phyloP scores from a whole-genome alignment of 2,888 invertebrate genomes.

The Pammene fasciana region DNA sequence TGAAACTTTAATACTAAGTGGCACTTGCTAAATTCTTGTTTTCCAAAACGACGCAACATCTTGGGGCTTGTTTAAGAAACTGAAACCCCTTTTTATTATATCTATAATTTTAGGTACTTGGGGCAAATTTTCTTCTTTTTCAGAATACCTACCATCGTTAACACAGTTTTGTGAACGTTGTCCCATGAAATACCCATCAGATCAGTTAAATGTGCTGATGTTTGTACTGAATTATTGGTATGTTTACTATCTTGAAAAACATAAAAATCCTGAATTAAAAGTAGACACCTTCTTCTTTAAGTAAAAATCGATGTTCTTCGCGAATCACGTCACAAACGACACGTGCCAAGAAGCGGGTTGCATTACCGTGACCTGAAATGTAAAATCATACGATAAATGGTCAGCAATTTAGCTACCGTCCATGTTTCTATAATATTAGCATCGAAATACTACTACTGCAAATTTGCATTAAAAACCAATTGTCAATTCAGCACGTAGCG shows the following conservation, averaged over 20 bases:
- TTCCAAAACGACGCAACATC: conserved; percentile 9
- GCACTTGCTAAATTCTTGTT: conserved; percentile 37
- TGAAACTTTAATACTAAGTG: conserved; percentile 51
- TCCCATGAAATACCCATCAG: background rate
- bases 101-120: no score
- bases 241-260: no score
- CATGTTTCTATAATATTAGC: conserved; percentile 49
- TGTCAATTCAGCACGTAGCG: conserved; percentile 68
- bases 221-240: no score
- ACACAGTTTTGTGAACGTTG: background rate
- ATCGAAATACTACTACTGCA: conserved; percentile 59
- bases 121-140: background rate
- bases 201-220: no score
- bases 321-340: conserved; percentile 39
- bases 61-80: background rate
- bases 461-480: conserved; percentile 74
- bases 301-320: background rate
- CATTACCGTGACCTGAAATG: conserved; percentile 65
- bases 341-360: conserved; percentile 51
- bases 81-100: background rate
- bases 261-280: no score
- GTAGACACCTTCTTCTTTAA: no score
- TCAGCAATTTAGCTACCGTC: conserved; percentile 55
- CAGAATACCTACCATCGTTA: background rate
- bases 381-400: conserved; percentile 56